Evolutionary conservation across 2,888 invertebrate genomes (phyloP), one percentile per base, ranked within the genome.

Genomic region (Coleophora deauratella): DNA sequence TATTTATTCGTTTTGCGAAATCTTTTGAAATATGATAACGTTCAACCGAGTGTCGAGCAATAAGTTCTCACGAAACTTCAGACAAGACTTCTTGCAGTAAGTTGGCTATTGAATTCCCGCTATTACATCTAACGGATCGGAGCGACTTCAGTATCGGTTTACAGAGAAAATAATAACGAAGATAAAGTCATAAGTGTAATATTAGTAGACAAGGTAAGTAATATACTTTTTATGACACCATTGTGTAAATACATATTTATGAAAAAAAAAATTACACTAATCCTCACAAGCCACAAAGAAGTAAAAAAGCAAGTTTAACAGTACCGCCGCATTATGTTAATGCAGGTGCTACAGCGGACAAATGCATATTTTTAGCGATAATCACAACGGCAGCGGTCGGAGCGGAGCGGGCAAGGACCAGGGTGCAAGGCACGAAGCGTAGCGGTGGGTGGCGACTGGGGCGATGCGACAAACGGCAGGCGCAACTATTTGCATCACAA

Each of bases 1-100:
- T 84, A 72, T 77, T 82, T 80, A 77, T 81, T 79, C 76, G 79
- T 80, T 84, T 84, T 82, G 77, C 80, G 81, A 81, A 82, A 84
- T 76, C 81, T 77, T 85, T 84, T 84, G 84, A 79, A 84, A 85
- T 75, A 74, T 75, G 81, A 85, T 85, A 85, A 72, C 79, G 79
- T 80, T 82, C 67, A 67, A 68, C 70, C 66, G 65, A 72, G 68
- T 67, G 67, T 66, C 55, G 66, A 66, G 67, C 65, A 72, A 65
- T 63, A 66, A 54, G 68, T 79, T 79, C 76, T 74, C 78, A 75
- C 63, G 67, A 73, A 76, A 77, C 74, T 79, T 82, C 77, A 77
- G 76, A 79, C 78, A 69, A n/a, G 62, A 66, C 61, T 80, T 78
- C 70, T 77, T 72, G 61, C 44, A 51, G 63, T 62, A 66, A 67